Evolutionary conservation across 1,140 invertebrate species (phyloP).

Genomic region (Harpegnathos saltator): DNA sequence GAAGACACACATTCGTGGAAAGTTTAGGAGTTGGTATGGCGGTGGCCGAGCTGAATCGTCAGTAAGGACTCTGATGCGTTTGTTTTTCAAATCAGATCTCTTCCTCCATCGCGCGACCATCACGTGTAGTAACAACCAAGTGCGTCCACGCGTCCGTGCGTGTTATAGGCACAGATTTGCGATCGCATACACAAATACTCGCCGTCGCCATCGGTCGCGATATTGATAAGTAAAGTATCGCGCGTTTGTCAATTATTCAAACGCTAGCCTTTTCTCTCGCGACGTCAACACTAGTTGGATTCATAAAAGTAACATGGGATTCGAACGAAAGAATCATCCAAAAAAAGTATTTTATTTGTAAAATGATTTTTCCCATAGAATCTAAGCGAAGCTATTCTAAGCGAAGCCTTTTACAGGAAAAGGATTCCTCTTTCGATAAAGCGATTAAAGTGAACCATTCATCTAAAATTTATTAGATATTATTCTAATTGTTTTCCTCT

Average conservation of each 20-base stretch:
- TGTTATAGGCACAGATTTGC: slow-evolving; percentile 40
- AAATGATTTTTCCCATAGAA: no score
- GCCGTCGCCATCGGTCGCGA: not conserved
- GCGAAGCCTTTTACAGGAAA: no score
- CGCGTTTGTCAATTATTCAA: no score
- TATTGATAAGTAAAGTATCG: no score
- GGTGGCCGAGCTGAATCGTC: slow-evolving; percentile 70
- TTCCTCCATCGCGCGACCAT: slow-evolving; percentile 52
- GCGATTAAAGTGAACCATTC: no score
- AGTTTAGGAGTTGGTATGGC: slow-evolving; percentile 78
- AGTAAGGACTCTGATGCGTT: slow-evolving; percentile 67
- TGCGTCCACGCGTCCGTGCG: slow-evolving; percentile 43
- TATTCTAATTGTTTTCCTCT: no score
- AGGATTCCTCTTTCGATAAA: no score
- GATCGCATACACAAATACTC: not conserved
- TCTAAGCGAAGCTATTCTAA: no score
- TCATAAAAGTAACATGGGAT: not conserved
- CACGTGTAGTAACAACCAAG: slow-evolving; percentile 23
- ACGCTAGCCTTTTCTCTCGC: not conserved
- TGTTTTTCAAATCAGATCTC: slow-evolving; percentile 61
- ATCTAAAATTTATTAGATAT: no score
- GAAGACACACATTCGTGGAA: slow-evolving; percentile 64
- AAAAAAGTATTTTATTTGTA: not conserved
- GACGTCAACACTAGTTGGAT: not conserved
- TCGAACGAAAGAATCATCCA: not conserved